Percentiles rank a stretch among this genome's conserved stretches.
Evolutionary conservation across 2,113 vertebrate genomes (phyloP).

Genomic region (Phalacrocorax carbo): DNA sequence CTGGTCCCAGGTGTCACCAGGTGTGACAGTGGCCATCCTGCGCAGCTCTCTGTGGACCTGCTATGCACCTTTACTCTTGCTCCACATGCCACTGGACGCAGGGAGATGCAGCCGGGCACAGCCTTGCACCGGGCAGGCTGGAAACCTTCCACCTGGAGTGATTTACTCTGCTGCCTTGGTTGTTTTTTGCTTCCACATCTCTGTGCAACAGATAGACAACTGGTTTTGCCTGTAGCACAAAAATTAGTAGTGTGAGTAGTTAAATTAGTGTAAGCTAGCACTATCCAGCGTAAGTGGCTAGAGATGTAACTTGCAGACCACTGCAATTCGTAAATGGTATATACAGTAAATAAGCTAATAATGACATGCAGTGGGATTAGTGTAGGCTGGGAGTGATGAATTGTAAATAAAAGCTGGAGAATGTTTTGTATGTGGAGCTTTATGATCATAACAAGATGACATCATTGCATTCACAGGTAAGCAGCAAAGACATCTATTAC

Average conservation of each 20-base stretch:
- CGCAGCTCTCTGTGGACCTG: background rate
- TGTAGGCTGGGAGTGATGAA: background rate
- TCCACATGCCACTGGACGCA: background rate
- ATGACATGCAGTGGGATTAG: background rate
- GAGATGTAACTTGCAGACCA: background rate
- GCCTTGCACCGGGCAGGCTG: background rate
- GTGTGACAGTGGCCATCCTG: background rate
- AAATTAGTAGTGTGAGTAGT: background rate
- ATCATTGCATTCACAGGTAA: background rate
- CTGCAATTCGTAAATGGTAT: background rate
- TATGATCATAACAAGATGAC: background rate
- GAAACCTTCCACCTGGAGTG: background rate
- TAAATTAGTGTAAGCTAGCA: background rate
- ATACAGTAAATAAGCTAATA: background rate
- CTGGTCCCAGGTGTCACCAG: background rate
- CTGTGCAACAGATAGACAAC: background rate
- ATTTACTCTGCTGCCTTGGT: background rate
- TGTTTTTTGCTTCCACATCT: background rate
- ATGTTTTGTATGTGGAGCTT: background rate
- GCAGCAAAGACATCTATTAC: background rate
- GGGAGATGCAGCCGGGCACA: background rate
- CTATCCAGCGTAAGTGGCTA: background rate
- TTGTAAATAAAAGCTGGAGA: background rate
- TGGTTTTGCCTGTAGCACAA: background rate
- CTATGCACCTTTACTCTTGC: accelerated